Evolutionary conservation across 2,797 vertebrate genomes (phyloP).

Genomic region (Stomatorhinus walkeri): DNA sequence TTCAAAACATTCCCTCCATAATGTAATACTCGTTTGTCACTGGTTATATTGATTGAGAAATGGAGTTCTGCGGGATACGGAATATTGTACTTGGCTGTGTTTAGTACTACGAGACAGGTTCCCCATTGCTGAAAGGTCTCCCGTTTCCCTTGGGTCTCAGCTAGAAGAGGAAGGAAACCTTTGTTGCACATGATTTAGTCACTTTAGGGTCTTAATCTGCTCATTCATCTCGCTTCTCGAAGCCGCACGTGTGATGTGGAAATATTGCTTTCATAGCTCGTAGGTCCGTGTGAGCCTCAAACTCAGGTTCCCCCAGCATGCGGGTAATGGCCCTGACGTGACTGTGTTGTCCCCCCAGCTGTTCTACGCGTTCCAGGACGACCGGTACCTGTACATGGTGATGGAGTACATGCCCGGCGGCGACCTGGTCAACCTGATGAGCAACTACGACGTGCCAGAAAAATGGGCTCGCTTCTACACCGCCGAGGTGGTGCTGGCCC

Average conservation of each 20-base stretch:
- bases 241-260: background rate
- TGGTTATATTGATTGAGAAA: background rate
- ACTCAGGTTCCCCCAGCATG: background rate
- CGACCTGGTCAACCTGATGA: conserved; percentile 97
- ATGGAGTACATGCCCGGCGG: conserved; percentile 99
- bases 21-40: background rate
- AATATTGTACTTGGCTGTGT: background rate
- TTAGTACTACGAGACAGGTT: background rate
- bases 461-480: conserved; percentile 99
- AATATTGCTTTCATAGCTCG: background rate
- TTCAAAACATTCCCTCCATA: background rate
- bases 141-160: background rate
- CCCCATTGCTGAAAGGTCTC: background rate
- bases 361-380: conserved; percentile 96
- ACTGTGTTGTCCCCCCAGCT: conserved; percentile 56
- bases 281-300: background rate
- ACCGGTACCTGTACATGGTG: conserved; percentile 98
- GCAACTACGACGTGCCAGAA: conserved; percentile 95
- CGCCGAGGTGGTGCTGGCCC: conserved; percentile 90
- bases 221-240: background rate
- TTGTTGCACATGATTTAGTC: background rate
- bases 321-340: background rate
- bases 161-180: background rate
- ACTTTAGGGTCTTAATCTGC: background rate
- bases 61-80: background rate